Base-by-base conservation (phyloP, 2,888 invertebrate species). In the Netelia virgata region DNA sequence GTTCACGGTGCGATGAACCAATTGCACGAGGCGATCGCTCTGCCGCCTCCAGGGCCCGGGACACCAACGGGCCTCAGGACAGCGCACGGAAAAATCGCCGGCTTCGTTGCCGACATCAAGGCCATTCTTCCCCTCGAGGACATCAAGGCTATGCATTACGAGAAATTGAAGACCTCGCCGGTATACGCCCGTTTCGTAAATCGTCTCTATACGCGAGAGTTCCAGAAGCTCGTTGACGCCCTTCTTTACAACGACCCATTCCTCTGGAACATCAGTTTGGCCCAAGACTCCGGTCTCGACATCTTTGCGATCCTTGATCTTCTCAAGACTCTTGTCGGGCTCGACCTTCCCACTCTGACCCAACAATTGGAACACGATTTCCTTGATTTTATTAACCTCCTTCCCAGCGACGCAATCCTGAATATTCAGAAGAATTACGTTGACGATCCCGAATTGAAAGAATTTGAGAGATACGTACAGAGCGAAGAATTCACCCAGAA, bases 81-180 rank as follows among this genome's bases (percentile, higher is more conserved):
- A 77, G 88, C 83, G 36, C 5, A 6, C 28, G 89, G 89, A 11
- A 92, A 93, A n/a, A 3, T 91, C 0, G 72, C 86, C 11, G 91
- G 89, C 3, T 74, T 92, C 18, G 18, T 91, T 41, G 66, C 86
- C 0, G 93, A 91, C 9, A 66, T 92, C 43, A 75, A 83, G 41
- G 86, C 83, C 0, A 3, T 89, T 0, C 85, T 93, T 1, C 93
- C 93, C 0, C 1, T 88, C 1, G 86, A 91, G 0, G 79, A 92
- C 10, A 86, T 93, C 43, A 82, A 88, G 64, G 86, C 82, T 8
- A 78, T 92, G 23, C 92, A 89, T 72, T 0, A 90, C 0, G 63
- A 90, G 5, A 93, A 93, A 81, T 69, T 92, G 20, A n/a, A 84
- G 1, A 89, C 75, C 1, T 92, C 92, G 0, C 16, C 69, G 0